Evolutionary conservation across 2,888 invertebrate species (phyloP).

Genomic region (Orthonychiurus folsomi): DNA sequence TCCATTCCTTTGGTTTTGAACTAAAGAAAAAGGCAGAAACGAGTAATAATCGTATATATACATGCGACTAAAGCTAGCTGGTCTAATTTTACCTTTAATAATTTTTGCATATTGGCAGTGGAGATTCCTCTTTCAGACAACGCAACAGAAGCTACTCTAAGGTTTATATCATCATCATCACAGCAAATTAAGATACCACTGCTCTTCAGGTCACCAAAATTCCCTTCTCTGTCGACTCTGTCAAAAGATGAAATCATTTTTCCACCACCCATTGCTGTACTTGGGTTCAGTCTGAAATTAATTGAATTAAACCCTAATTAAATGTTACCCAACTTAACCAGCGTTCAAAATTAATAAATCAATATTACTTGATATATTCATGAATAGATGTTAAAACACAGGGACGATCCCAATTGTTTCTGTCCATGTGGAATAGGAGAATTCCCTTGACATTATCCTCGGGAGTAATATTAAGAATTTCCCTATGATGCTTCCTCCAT

Average conservation of each 20-base stretch:
- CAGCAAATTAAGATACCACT: slow-evolving; percentile 29
- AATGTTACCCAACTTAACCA: no score
- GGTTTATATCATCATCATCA: slow-evolving; percentile 16
- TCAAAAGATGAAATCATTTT: slow-evolving; percentile 17
- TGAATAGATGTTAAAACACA: no score
- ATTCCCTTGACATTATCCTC: slow-evolving; percentile 34
- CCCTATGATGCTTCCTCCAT: slow-evolving; percentile 20
- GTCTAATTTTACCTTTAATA: slow-evolving; percentile 21
- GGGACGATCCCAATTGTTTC: no score
- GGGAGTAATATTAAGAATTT: slow-evolving; percentile 25
- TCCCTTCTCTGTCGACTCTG: slow-evolving; percentile 10
- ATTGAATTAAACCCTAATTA: slow-evolving; percentile 2
- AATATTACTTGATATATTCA: slow-evolving; percentile 17
- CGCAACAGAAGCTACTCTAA: slow-evolving; percentile 23
- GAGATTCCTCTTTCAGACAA: slow-evolving; percentile 23
- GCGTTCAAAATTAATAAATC: no score
- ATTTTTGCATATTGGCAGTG: slow-evolving; percentile 17
- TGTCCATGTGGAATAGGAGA: slow-evolving; percentile 23
- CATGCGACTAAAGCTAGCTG: no score
- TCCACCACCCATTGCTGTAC: slow-evolving; percentile 28
- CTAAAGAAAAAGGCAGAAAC: background rate
- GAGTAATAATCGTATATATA: background rate
- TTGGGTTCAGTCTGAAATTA: slow-evolving; percentile 24
- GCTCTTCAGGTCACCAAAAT: slow-evolving; percentile 5
- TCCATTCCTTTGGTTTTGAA: background rate